phyloP scores from a whole-genome alignment of 2,797 vertebrate species.

The Sebastes itinus region DNA sequence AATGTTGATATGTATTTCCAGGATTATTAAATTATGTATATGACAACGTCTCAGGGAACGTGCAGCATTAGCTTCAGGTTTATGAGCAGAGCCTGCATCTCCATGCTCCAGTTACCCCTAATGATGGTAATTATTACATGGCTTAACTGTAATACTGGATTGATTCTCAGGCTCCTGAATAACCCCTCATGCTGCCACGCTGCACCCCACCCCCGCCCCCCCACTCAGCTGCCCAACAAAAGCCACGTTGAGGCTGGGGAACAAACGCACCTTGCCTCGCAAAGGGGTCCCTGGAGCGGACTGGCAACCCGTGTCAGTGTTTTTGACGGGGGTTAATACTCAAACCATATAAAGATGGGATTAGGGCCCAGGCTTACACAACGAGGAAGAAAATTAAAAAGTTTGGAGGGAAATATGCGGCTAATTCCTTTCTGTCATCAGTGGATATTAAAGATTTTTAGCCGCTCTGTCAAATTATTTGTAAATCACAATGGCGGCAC shows the following conservation, averaged over 20 bases:
- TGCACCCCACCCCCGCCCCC: slow-evolving; percentile 9
- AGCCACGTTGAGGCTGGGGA: slow-evolving; percentile 74
- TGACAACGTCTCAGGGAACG: slow-evolving; percentile 82
- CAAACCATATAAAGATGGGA: slow-evolving; percentile 84
- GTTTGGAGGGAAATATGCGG: slow-evolving; percentile 86
- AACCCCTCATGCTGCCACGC: slow-evolving; percentile 81
- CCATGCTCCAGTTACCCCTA: slow-evolving; percentile 87
- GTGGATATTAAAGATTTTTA: slow-evolving; percentile 97
- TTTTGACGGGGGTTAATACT: slow-evolving; percentile 77
- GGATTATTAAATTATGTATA: slow-evolving; percentile 93
- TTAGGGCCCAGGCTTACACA: slow-evolving; percentile 88
- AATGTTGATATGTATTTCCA: slow-evolving; percentile 88
- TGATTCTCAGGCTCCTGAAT: slow-evolving; percentile 86
- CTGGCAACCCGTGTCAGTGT: slow-evolving; percentile 69
- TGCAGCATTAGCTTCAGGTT: slow-evolving; percentile 82
- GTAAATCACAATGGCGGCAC: slow-evolving; percentile 90
- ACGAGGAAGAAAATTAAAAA: slow-evolving; percentile 83
- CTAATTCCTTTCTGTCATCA: slow-evolving; percentile 99
- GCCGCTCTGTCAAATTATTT: slow-evolving; percentile 81
- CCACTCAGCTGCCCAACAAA: slow-evolving; percentile 73
- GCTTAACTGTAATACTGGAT: slow-evolving; percentile 91
- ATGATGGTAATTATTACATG: slow-evolving; percentile 94
- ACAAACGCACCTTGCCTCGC: slow-evolving; percentile 52
- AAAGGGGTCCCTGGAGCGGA: slow-evolving; percentile 32
- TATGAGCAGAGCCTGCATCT: slow-evolving; percentile 82